Conservation (phyloP, 2,888 invertebrate genomes). For the Ecliptopera silaceata region DNA sequence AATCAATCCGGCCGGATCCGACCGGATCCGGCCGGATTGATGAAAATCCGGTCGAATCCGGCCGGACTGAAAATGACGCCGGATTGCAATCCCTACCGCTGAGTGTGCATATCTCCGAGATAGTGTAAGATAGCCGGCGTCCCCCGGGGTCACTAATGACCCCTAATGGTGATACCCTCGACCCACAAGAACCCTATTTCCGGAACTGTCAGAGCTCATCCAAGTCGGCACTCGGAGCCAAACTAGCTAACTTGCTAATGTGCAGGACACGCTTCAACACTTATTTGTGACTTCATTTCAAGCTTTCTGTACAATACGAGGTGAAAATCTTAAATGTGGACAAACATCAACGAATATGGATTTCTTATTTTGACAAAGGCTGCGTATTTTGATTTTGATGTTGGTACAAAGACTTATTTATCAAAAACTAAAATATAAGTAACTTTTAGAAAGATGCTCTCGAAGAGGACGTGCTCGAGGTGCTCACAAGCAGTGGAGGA, state of each 20-base stretch:
- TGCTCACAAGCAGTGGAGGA: background rate
- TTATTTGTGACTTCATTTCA: background rate
- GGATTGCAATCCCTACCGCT: background rate
- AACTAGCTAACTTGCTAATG: constrained; percentile 42
- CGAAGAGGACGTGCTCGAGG: background rate
- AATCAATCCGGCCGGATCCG: no score
- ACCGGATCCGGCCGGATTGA: no score
- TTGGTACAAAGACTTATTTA: no score
- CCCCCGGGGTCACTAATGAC: constrained; percentile 19
- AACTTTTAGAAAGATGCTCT: background rate
- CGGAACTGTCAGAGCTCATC: constrained; percentile 34
- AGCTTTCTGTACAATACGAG: no score
- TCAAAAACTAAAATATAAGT: background rate
- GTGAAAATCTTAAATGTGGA: no score
- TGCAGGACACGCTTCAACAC: background rate
- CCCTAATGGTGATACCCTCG: constrained; percentile 8
- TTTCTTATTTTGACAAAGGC: no score
- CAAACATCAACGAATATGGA: no score
- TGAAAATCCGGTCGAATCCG: no score
- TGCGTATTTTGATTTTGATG: no score
- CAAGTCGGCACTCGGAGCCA: constrained; percentile 38
- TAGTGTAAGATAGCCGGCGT: constrained; percentile 10
- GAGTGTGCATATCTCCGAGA: constrained; percentile 1
- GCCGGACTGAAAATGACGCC: no score
- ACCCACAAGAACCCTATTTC: constrained; percentile 24